Evolutionary conservation across 2,113 vertebrate genomes (phyloP).

Genomic region (Phylloscopus whistleri): DNA sequence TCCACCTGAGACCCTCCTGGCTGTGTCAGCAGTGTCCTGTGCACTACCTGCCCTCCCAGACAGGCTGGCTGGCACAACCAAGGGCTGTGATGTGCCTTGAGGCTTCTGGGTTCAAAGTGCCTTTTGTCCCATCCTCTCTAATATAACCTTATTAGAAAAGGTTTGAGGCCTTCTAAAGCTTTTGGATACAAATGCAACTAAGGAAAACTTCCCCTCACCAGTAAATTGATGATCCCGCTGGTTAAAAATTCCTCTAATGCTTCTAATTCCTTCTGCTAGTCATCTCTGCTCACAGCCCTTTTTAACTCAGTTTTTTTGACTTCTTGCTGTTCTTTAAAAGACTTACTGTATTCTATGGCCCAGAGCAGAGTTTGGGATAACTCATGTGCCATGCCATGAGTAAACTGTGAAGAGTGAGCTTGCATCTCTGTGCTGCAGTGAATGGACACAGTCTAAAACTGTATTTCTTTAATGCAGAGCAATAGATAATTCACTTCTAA

Average conservation of each 20-base stretch:
- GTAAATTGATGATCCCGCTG: background rate
- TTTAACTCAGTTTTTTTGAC: background rate
- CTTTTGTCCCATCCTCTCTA: background rate
- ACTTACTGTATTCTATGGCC: background rate
- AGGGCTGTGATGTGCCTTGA: background rate
- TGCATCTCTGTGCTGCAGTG: background rate
- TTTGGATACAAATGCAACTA: background rate
- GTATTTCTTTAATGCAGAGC: background rate
- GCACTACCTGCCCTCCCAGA: background rate
- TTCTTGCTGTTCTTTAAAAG: background rate
- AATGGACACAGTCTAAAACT: background rate
- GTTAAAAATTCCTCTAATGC: background rate
- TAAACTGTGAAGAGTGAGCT: background rate
- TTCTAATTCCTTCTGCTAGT: background rate
- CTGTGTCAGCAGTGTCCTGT: background rate
- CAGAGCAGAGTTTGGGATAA: background rate
- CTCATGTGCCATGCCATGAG: background rate
- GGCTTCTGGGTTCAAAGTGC: background rate
- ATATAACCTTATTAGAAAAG: background rate
- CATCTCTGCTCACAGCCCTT: background rate
- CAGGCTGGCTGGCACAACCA: background rate
- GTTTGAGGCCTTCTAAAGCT: background rate
- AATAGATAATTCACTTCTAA: background rate
- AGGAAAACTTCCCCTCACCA: background rate
- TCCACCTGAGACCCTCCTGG: background rate